A percentile compares a stretch with the other conserved stretches of the same genome.
Evolutionary conservation across 2,113 vertebrate species (phyloP).

Genomic region (Caranx melampygus): DNA sequence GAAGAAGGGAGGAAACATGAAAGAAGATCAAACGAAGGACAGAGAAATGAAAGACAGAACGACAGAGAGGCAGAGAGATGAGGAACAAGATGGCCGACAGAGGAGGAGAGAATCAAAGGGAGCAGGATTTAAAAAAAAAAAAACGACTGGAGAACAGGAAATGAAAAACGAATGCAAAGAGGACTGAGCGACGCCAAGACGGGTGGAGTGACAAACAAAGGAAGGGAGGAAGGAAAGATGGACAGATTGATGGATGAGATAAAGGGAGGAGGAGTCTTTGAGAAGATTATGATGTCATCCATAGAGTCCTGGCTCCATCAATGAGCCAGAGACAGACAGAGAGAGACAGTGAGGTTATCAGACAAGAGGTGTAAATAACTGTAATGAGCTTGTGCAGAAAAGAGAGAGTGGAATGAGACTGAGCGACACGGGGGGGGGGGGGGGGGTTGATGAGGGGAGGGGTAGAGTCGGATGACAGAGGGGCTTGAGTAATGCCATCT

Average conservation of each 20-base stretch:
- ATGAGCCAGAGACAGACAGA: slow-evolving; percentile 8
- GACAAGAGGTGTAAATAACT: slow-evolving; percentile 51
- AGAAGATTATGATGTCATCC: slow-evolving; percentile 25
- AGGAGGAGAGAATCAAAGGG: background rate
- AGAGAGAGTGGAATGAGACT: slow-evolving; percentile 6
- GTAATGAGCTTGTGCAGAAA: slow-evolving; percentile 18
- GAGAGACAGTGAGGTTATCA: slow-evolving; percentile 16
- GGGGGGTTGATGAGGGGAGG: background rate
- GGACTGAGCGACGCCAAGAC: slow-evolving; percentile 15
- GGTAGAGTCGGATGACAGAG: slow-evolving; percentile 8
- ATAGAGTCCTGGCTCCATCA: slow-evolving; percentile 4
- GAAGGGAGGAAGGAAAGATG: background rate
- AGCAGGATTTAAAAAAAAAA: background rate
- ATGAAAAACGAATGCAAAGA: background rate
- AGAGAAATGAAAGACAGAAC: too few species aligned
- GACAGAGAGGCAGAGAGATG: background rate
- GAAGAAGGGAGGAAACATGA: background rate
- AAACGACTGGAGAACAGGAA: background rate
- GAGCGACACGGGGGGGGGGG: background rate
- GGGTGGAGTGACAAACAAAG: background rate
- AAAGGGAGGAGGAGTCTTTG: background rate
- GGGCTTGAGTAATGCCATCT: slow-evolving; percentile 22
- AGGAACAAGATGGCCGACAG: background rate
- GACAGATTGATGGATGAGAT: background rate
- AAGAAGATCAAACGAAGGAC: too few species aligned